Conservation (phyloP, 2,888 invertebrate genomes). For the Alloscopus bannaensis region DNA sequence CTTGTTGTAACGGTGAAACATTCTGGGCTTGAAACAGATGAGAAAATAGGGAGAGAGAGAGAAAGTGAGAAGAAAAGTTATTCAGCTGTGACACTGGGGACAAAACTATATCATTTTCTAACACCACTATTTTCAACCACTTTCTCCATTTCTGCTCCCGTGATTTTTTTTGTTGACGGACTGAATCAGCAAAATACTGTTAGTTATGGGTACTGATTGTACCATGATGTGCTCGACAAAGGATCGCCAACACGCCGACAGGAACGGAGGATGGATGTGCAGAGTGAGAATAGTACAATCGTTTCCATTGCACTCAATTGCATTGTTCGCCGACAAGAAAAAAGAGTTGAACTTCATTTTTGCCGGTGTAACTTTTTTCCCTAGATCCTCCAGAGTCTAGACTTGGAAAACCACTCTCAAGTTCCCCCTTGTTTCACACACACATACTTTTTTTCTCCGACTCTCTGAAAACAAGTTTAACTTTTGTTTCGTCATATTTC, state of each 20-base stretch:
- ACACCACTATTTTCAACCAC: constrained; percentile 48
- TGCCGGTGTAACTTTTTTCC: constrained; percentile 15
- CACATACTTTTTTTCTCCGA: constrained; percentile 9
- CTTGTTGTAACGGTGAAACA: not conserved
- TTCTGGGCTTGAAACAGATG: constrained; percentile 25
- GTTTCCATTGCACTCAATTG: constrained; percentile 13
- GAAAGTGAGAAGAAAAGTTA: constrained; percentile 37
- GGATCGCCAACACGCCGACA: not conserved
- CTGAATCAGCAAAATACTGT: constrained; percentile 59
- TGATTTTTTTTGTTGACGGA: constrained; percentile 51
- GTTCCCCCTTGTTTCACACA: constrained; percentile 27
- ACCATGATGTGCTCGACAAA: constrained; percentile 33
- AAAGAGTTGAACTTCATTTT: too few species aligned
- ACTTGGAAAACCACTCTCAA: too few species aligned
- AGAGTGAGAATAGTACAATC: constrained; percentile 7
- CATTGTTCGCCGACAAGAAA: constrained; percentile 24
- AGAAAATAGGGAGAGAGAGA: constrained; percentile 12
- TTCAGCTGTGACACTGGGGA: constrained; percentile 59
- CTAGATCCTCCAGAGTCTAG: too few species aligned
- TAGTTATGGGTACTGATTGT: constrained; percentile 57
- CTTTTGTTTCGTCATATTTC: too few species aligned
- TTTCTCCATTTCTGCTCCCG: constrained; percentile 25
- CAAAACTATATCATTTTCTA: constrained; percentile 61
- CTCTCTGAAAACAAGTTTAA: constrained; percentile 2
- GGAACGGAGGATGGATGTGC: constrained; percentile 27